Percentiles rank a stretch among this genome's conserved stretches.
Evolutionary conservation across 64 coral and sea anemone species (phyloP).

Genomic region (Trachythela sp.): DNA sequence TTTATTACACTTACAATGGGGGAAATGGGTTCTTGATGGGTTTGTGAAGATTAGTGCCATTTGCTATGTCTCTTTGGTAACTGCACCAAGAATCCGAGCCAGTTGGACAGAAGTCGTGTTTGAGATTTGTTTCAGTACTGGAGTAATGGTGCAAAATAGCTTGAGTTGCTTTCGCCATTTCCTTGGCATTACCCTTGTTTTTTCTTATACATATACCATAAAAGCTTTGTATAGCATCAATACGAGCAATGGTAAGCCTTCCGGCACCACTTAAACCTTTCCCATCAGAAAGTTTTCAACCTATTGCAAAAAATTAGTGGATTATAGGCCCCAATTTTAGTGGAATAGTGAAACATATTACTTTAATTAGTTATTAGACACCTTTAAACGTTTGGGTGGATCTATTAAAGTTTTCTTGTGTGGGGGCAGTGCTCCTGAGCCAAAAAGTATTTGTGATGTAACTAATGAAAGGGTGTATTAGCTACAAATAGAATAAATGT

Average conservation of each 20-base stretch:
- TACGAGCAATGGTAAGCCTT: not conserved
- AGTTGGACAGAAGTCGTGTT: conserved; percentile 43
- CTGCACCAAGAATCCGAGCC: conserved; percentile 50
- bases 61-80: conserved; percentile 52
- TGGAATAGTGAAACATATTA: too few relatives aligned
- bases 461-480: too few relatives aligned
- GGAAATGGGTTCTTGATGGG: conserved; percentile 57
- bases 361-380: too few relatives aligned
- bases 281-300: conserved; percentile 30
- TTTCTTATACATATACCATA: conserved; percentile 35
- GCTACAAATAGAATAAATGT: not conserved
- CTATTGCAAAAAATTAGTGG: not conserved
- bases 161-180: conserved; percentile 31
- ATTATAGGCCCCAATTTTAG: too few relatives aligned
- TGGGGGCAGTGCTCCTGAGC: too few relatives aligned
- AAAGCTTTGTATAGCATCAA: conserved; percentile 35
- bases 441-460: too few relatives aligned
- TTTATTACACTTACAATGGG: conserved; percentile 47
- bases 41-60: conserved; percentile 42
- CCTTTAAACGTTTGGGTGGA: too few relatives aligned
- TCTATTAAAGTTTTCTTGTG: too few relatives aligned
- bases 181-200: conserved; percentile 44
- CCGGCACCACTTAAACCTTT: conserved; percentile 31
- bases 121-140: conserved; percentile 32
- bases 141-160: conserved; percentile 47